These are phyloP conservation scores for Axea sp. DNA, from an alignment of 2,888 invertebrate genomes.

Conservation along the genomic window DNA sequence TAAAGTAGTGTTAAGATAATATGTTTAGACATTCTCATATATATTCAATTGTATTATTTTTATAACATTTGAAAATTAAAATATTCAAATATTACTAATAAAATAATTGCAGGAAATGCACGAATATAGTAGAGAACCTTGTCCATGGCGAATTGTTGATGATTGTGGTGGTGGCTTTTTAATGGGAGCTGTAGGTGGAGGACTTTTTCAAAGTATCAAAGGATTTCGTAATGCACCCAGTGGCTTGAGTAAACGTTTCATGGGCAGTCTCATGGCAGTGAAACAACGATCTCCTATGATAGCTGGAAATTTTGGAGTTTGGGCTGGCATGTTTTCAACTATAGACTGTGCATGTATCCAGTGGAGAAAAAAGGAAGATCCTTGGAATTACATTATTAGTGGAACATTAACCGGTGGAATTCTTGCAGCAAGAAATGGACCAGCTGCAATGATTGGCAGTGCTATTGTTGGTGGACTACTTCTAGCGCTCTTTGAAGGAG, in stretches of 20 bases:
- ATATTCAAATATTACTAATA: too few species aligned
- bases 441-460: slow-evolving; percentile 95
- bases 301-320: slow-evolving; percentile 98
- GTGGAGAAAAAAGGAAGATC: slow-evolving; percentile 96
- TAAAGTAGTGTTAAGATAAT: too few species aligned
- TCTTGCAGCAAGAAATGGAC: slow-evolving; percentile 95
- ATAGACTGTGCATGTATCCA: slow-evolving; percentile 97
- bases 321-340: slow-evolving; percentile 99
- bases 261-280: slow-evolving; percentile 89
- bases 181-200: slow-evolving; percentile 99
- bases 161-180: slow-evolving; percentile 99
- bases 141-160: slow-evolving; percentile 98
- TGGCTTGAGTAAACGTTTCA: slow-evolving; percentile 87
- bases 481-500: slow-evolving; percentile 97
- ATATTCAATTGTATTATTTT: too few species aligned
- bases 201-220: slow-evolving; percentile 97
- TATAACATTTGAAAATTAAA: too few species aligned
- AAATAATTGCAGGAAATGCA: slow-evolving; percentile 84
- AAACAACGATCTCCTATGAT: slow-evolving; percentile 94
- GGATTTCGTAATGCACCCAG: slow-evolving; percentile 98
- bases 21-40: too few species aligned
- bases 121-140: slow-evolving; percentile 97
- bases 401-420: slow-evolving; percentile 98
- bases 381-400: slow-evolving; percentile 97
- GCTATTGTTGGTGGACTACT: slow-evolving; percentile 97